Evolutionary conservation across 2,113 vertebrate species (phyloP).

Genomic region (Oncorhynchus nerka): DNA sequence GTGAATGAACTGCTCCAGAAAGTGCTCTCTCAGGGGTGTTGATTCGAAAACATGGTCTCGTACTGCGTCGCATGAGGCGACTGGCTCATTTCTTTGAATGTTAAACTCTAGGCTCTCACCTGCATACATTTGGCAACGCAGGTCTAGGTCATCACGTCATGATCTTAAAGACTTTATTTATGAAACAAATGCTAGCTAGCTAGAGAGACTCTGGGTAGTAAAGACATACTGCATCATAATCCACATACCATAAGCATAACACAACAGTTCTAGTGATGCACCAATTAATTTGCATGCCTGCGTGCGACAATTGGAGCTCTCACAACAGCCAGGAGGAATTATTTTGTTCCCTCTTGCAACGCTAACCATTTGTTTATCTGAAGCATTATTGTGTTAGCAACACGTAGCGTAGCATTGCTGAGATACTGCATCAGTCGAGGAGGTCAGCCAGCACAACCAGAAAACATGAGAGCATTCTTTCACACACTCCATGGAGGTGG

Average conservation of each 20-base stretch:
- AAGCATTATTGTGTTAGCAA: background rate
- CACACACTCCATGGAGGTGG: conserved; percentile 81
- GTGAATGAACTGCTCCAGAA: conserved; percentile 16
- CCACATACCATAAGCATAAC: background rate
- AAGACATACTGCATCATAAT: background rate
- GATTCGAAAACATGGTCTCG: background rate
- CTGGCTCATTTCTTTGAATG: background rate
- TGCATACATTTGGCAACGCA: background rate
- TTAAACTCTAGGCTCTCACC: background rate
- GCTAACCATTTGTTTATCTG: background rate
- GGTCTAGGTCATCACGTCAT: background rate
- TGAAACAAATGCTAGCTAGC: background rate
- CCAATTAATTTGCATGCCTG: background rate
- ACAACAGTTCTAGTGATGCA: background rate
- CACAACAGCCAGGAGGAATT: background rate
- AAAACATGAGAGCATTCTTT: conserved; percentile 62
- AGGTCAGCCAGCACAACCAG: background rate
- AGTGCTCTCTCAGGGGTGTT: background rate
- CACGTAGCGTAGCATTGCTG: background rate
- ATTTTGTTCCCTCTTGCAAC: background rate
- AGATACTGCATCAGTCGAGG: background rate
- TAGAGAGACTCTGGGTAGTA: background rate
- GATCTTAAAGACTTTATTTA: background rate
- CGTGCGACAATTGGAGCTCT: background rate
- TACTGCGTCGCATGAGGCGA: background rate